Evolutionary conservation across 2,113 vertebrate species (phyloP), one percentile per base, ranked within the genome.

Genomic region (Microcebus jonahi): DNA sequence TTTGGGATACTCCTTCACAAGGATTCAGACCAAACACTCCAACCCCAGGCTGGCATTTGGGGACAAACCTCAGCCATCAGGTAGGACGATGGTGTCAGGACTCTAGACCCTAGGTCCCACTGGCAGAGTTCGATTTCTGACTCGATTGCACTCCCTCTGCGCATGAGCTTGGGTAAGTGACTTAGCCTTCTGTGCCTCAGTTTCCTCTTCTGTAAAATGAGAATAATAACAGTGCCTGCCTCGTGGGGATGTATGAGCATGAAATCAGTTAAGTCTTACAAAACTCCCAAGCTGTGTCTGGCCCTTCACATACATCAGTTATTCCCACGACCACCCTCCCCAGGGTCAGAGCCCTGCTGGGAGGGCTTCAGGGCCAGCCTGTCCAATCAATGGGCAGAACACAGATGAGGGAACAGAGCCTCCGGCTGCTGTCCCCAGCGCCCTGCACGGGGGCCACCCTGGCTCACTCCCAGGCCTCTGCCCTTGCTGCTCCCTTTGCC

Each of bases 371-470:
- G 39, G 17, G 61, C 8, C 39, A 39, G 3, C 23, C 42, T 1
- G 27, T 48, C 53, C 73, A 6, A 17, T 15, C 73, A 6, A 14
- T 15, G 55, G 27, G n/a, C 59, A 48, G 82, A 8, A 36, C 50
- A 76, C 34, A 15, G 31, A 12, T 8, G 17, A 55, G 27, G 50
- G 50, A 70, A 25, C 10, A 9, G 15, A 65, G 79, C 10, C 21
- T 77, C 67, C 27, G 23, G 53, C 21, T 1, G 4, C 21, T 1
- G 4, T 0, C 39, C 42, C 31, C 31, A 55, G 53, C 14, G 14
- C 50, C 50, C 50, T 50, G 50, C 50, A 45, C 10, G 0, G 0
- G n/a, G 42, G 15, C 68, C 48, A 4, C 45, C 0, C 13, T 15
- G 4, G 8, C 11, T 34, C 45, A 0, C 25, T 1, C n/a, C 55